Base-by-base conservation (phyloP, 2,797 vertebrate genomes). In the Eulemur rubriventer region DNA sequence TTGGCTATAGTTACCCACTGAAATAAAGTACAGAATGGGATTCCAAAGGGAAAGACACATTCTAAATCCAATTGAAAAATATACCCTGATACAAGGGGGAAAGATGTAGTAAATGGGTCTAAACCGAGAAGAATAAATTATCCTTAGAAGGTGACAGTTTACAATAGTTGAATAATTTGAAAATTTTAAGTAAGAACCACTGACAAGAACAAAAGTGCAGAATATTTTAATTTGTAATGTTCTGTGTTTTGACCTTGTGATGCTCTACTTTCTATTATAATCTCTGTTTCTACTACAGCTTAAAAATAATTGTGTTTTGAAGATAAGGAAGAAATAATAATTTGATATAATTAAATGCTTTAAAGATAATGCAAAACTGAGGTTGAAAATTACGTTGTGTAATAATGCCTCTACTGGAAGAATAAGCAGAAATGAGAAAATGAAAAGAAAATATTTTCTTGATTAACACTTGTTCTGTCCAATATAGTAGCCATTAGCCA, bases 341-440 rank as follows among this genome's bases (percentile, higher is more conserved):
- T 41, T 92, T 88, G 7, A 72, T 38, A 4, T 52, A 30, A 81
- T 55, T 55, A 88, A 94, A 59, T 84, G 26, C 33, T 73, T 91
- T 57, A 57, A 76, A 24, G 38, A 82, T 65, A 82, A 46, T 70
- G 5, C 2, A 79, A 90, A 76, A 16, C 63, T 52, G 8, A 84
- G 30, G 4, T 76, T 95, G 50, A 61, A 20, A 55, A 86, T 61
- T 76, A 82, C 7, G 63, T 46, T 13, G 12, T 50, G 1, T 65
- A 83, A 72, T 90, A 65, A 75, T 92, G 46, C 48, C 28, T 93
- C 52, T 43, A 82, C 35, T 48, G 17, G 67, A 14, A 70, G 24
- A 92, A 89, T 75, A 90, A 50, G 81, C 50, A 87, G 52, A 87
- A 70, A 90, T 18, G 38, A 94, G 18, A 26, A 91, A 94, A 61